A percentile compares a stretch with the other conserved stretches of the same genome.
Conservation (phyloP, 2,888 invertebrate species). For the Diachrysia chrysitis region DNA sequence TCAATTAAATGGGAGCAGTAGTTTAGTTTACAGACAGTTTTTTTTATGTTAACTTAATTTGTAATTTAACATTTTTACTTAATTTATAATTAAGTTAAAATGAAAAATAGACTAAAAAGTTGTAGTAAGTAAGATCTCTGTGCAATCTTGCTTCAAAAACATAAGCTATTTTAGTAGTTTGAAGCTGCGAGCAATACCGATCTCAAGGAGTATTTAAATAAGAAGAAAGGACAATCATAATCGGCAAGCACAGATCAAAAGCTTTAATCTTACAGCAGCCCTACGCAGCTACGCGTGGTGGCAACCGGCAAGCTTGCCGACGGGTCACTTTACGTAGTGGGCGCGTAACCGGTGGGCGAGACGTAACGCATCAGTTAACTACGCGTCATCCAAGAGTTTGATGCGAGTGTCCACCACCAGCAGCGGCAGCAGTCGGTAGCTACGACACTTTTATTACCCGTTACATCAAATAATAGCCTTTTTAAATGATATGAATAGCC, state of each 20-base stretch:
- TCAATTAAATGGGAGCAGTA: no score
- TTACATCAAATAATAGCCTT: slow-evolving; percentile 27
- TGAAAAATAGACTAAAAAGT: no score
- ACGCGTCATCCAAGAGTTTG: slow-evolving; percentile 66
- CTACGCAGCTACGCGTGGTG: slow-evolving; percentile 18
- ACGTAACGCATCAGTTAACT: slow-evolving; percentile 67
- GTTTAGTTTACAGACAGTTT: no score
- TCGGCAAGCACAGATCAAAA: not conserved
- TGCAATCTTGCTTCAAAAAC: no score
- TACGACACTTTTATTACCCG: slow-evolving; percentile 24
- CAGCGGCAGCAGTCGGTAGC: slow-evolving; percentile 36
- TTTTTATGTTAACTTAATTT: no score
- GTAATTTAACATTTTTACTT: no score
- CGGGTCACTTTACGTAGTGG: slow-evolving; percentile 54
- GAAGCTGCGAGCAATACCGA: no score
- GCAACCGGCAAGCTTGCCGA: slow-evolving; percentile 28
- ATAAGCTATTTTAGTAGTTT: no score
- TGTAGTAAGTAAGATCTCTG: no score
- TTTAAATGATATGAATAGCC: slow-evolving; percentile 9
- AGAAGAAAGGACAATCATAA: no score
- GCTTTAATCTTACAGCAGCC: slow-evolving; percentile 23
- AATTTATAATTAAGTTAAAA: no score
- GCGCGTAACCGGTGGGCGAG: slow-evolving; percentile 66
- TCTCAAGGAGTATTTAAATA: no score
- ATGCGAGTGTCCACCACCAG: slow-evolving; percentile 19